Percentiles rank a stretch among this genome's conserved stretches.
Evolutionary conservation across 2,797 vertebrate genomes (phyloP).

Genomic region (Lutra lutra): DNA sequence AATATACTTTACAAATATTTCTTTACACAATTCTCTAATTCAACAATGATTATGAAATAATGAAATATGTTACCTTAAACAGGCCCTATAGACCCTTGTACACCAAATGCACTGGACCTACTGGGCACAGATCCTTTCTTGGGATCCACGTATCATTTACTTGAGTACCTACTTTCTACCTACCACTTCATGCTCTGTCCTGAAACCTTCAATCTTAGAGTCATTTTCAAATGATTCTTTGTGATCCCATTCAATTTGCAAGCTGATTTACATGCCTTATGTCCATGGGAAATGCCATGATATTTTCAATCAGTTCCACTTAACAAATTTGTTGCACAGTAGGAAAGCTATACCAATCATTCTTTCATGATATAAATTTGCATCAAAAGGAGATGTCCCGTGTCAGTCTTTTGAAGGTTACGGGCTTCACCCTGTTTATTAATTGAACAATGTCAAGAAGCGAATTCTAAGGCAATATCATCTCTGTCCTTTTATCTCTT

Average conservation of each 20-base stretch:
- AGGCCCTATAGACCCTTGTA: neutral
- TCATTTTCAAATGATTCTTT: conserved; percentile 70
- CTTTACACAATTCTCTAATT: neutral
- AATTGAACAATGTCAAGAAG: conserved; percentile 21
- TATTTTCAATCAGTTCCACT: conserved; percentile 79
- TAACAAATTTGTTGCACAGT: conserved; percentile 69
- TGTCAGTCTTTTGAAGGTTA: conserved; percentile 62
- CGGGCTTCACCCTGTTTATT: conserved; percentile 32
- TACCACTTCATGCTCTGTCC: neutral
- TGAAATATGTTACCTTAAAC: neutral
- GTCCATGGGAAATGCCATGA: conserved; percentile 59
- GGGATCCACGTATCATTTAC: neutral
- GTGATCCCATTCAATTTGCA: conserved; percentile 61
- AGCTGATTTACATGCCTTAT: neutral
- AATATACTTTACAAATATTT: neutral
- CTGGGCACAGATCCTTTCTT: neutral
- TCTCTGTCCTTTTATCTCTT: conserved; percentile 50
- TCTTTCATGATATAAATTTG: conserved; percentile 70
- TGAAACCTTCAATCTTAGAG: neutral
- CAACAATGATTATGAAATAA: neutral
- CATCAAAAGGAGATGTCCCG: conserved; percentile 64
- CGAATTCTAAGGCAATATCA: conserved; percentile 31
- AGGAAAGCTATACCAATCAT: conserved; percentile 57
- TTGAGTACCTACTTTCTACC: neutral
- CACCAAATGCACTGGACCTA: neutral